Base-by-base conservation (phyloP, 2,888 invertebrate species). In the Catocala fraxini region DNA sequence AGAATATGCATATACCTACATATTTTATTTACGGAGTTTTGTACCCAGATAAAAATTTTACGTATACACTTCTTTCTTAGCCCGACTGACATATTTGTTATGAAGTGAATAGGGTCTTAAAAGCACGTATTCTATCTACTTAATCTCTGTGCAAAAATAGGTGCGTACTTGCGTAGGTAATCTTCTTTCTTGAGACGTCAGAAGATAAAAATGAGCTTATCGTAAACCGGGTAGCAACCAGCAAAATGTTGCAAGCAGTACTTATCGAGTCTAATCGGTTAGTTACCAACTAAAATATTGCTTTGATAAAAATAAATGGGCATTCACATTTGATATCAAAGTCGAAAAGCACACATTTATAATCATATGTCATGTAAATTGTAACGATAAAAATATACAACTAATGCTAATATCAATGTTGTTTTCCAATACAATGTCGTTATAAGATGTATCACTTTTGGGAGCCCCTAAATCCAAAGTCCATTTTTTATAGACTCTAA, bases 161-260 rank as follows among this genome's bases (percentile, higher is more conserved):
- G 34, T 3, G 34, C 48, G n/a, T n/a, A n/a, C n/a, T n/a, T n/a
- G n/a, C n/a, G 5, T 25, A 47, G 34, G 11, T 48, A 48, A 48
- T 33, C 34, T 48, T 51, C 9, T 51, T 35, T 51, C 34, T 51
- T 35, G 35, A 58, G 65, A 75, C 73, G 73, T 69, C 60, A 64
- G 11, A 42, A 73, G 76, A 69, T 64, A 65, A 39, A 39, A 7
- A 10, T 10, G 9, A 51, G 53, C 47, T 58, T 63, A 76, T 73
- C 70, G 54, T 47, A 59, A 53, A 9, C 54, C 63, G 61, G 70
- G 13, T 68, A 59, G 77, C 70, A 76, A 76, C 67, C 56, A 48
- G 48, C 60, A 62, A 57, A 47, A 54, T 51, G 9, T 39, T 39
- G 35, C 35, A 47, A 11, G n/a, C n/a, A 11, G 3, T 34, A 34